phyloP scores from a whole-genome alignment of 1,140 invertebrate genomes.

The Drosophila nikananu region DNA sequence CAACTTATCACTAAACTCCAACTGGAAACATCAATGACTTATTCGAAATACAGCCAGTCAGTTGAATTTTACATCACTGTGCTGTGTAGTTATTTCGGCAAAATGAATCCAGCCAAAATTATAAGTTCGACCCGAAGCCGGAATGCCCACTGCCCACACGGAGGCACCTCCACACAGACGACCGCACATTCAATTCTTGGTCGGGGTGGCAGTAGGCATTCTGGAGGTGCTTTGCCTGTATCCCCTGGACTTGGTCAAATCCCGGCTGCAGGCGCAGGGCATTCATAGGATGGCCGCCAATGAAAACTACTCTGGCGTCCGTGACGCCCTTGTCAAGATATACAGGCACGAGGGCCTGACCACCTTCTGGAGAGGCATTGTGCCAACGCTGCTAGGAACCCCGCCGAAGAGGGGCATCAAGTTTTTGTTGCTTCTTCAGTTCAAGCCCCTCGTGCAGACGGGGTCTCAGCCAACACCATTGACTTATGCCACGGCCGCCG shows the following conservation, averaged over 20 bases:
- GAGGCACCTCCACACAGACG: not conserved
- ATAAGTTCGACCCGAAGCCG: not conserved
- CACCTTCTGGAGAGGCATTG: constrained; percentile 95
- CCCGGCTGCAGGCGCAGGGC: constrained; percentile 49
- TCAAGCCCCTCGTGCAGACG: constrained; percentile 93
- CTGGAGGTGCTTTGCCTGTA: constrained; percentile 12
- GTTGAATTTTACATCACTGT: constrained; percentile 11
- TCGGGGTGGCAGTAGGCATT: constrained; percentile 28
- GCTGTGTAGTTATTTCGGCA: not conserved
- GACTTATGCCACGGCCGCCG: constrained; percentile 93
- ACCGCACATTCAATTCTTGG: not conserved
- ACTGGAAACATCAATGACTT: not conserved
- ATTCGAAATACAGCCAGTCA: not conserved
- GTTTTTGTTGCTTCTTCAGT: constrained; percentile 96
- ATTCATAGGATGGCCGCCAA: not conserved
- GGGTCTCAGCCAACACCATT: constrained; percentile 89
- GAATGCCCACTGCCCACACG: not conserved
- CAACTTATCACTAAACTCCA: not conserved
- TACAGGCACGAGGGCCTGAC: constrained; percentile 91
- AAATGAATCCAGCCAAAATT: constrained; percentile 27
- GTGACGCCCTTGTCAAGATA: constrained; percentile 95
- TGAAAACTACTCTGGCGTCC: constrained; percentile 90
- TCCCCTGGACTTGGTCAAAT: constrained; percentile 61
- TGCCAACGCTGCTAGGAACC: constrained; percentile 95
- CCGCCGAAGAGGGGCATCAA: constrained; percentile 96